phyloP scores from a whole-genome alignment of 1,140 invertebrate species.

The Trachelipus rathkii region DNA sequence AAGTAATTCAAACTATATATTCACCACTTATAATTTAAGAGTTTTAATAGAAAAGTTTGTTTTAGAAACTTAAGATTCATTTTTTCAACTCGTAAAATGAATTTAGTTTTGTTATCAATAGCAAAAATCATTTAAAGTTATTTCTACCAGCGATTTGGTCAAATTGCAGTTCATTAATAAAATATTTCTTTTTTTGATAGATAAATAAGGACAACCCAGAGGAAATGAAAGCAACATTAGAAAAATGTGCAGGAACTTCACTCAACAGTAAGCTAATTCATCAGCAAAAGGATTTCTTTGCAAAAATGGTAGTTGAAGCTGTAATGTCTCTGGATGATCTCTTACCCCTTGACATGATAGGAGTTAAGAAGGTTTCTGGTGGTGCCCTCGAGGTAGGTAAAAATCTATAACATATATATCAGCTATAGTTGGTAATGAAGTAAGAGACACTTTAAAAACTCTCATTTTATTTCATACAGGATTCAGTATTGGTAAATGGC shows the following conservation, averaged over 20 bases:
- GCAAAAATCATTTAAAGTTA: too few relatives aligned
- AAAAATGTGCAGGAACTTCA: conserved; percentile 93
- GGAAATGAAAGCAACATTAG: conserved; percentile 66
- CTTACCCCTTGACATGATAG: conserved; percentile 97
- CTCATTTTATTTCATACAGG: conserved; percentile 52
- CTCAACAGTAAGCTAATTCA: conserved; percentile 95
- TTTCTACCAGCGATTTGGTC: too few relatives aligned
- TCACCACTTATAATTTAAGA: too few relatives aligned
- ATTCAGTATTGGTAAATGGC: conserved; percentile 85
- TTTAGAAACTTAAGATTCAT: too few relatives aligned
- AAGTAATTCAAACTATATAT: too few relatives aligned
- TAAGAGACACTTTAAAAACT: not conserved
- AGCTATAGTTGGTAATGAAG: not conserved
- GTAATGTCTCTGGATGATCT: conserved; percentile 89
- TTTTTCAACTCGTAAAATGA: too few relatives aligned
- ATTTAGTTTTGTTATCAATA: too few relatives aligned
- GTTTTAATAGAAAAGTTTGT: too few relatives aligned
- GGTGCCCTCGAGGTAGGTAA: conserved; percentile 74
- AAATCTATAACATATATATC: too few relatives aligned
- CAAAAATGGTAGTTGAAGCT: conserved; percentile 95
- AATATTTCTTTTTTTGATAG: conserved; percentile 47
- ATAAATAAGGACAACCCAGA: conserved; percentile 59
- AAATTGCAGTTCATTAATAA: too few relatives aligned
- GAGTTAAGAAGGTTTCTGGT: conserved; percentile 96
- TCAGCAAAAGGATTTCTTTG: conserved; percentile 92